Evolutionary conservation across 2,797 vertebrate species (phyloP).

Genomic region (Dicrostonyx torquatus): DNA sequence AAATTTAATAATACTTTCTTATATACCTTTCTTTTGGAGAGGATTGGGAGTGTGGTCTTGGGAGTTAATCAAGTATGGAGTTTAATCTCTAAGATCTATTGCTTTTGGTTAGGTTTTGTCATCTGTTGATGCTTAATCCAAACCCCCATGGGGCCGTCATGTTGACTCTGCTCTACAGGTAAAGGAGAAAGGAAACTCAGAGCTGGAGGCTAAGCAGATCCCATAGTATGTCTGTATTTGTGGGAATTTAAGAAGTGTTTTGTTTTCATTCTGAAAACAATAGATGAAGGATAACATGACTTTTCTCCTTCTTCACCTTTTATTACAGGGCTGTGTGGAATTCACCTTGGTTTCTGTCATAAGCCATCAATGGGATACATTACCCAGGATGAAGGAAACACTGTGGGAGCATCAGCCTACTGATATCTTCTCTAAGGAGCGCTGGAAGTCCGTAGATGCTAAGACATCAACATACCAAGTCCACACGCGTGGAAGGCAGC

Average conservation of each 20-base stretch:
- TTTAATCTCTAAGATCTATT: background rate
- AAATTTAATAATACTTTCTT: background rate
- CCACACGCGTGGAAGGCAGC: background rate
- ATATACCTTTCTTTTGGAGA: background rate
- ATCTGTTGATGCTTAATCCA: background rate
- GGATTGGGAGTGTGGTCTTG: background rate
- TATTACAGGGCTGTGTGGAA: background rate
- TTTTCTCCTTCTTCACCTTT: background rate
- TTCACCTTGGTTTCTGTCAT: slow-evolving; percentile 57
- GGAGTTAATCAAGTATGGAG: background rate
- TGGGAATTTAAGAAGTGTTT: background rate
- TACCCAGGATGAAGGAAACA: background rate
- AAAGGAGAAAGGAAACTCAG: background rate
- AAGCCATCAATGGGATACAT: slow-evolving; percentile 58
- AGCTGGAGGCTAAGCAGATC: background rate
- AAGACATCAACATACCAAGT: background rate
- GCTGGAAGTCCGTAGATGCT: background rate
- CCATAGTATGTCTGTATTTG: background rate
- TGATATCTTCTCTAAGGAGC: background rate
- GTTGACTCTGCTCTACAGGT: background rate
- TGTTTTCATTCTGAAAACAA: background rate
- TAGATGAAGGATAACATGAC: background rate
- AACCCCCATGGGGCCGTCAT: too few relatives aligned
- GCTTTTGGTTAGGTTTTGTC: background rate
- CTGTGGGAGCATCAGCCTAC: background rate